Evolutionary conservation across 1,140 invertebrate species (phyloP), one percentile per base, ranked within the genome.

Genomic region (Parapsyche elsis): DNA sequence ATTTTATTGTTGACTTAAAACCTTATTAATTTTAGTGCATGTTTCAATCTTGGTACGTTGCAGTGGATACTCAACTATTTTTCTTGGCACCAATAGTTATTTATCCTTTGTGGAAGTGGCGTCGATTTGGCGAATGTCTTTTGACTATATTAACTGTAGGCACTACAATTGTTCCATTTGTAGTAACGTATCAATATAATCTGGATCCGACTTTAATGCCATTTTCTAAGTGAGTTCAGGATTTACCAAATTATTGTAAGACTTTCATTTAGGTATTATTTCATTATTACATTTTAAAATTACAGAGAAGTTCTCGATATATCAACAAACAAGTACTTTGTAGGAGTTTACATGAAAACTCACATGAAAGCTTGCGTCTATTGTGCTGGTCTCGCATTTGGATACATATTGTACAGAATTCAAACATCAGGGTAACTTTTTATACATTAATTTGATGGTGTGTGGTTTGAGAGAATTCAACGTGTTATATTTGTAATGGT

Each of bases 31-130:
- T 89, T 64, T 86, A 96, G 95, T 97, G 96, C 85, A 94, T 97
- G 91, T 94, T 94, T 71, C 95, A 95, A 90, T 94, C 95, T 0
- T 98, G 96, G 96, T 97, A 97, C 84, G 88, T 98, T 71, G 93
- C 95, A 5, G 95, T 95, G 76, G 95, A 97, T 85, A 95, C 95
- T 59, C 95, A 97, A 86, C 89, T 97, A 76, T 96, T 95, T 86
- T 89, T 95, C 80, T 86, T 96, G 0, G 93, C 94, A 19, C 93
- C 95, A 0, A 86, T 95, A 19, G 90, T 97, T 81, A 91, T 96
- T 71, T 94, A 92, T 84, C 90, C 91, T 4, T 85, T 94, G 53
- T 93, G 92, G 90, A 91, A 90, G 81, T 93, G 91, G 90, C 88
- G 90, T 73, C 90, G 90, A 84, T 85, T 90, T 74, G 93, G 93